Conservation (phyloP, 1,140 invertebrate genomes). For the Halesus radiatus region DNA sequence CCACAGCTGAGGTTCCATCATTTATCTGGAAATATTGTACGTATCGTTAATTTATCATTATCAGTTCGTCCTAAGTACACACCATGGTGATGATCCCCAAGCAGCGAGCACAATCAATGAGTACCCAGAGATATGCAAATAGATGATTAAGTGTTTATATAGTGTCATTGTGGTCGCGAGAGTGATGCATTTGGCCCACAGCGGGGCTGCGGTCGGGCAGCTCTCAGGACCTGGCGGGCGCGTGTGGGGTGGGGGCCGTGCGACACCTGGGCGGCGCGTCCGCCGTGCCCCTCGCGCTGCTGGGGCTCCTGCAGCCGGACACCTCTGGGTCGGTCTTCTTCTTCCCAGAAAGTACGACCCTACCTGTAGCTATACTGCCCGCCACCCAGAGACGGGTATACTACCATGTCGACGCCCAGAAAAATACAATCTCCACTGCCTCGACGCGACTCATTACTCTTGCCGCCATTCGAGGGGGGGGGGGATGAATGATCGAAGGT, state of each 20-base stretch:
- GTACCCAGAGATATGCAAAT: not conserved
- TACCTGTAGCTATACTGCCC: slow-evolving; percentile 49
- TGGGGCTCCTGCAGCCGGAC: slow-evolving; percentile 63
- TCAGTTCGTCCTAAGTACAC: too few relatives aligned
- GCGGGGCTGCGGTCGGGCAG: slow-evolving; percentile 35
- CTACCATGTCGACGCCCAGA: not conserved
- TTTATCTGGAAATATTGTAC: too few relatives aligned
- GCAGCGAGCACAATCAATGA: not conserved
- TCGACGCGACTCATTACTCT: too few relatives aligned
- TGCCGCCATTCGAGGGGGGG: too few relatives aligned
- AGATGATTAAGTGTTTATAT: not conserved
- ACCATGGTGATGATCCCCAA: not conserved
- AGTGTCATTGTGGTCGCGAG: not conserved
- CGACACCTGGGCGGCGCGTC: slow-evolving; percentile 55
- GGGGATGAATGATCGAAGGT: not conserved
- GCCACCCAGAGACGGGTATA: slow-evolving; percentile 31
- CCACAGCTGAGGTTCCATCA: too few relatives aligned
- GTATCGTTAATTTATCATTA: too few relatives aligned
- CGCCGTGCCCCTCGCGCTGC: slow-evolving; percentile 64
- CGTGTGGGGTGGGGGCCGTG: slow-evolving; percentile 41
- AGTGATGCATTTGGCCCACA: slow-evolving; percentile 38
- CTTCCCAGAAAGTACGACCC: slow-evolving; percentile 63
- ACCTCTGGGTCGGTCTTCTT: slow-evolving; percentile 62
- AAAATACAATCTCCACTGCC: not conserved
- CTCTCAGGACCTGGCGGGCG: slow-evolving; percentile 14